Base-by-base conservation (phyloP, 2,113 vertebrate species). In the Eptatretus burgeri region DNA sequence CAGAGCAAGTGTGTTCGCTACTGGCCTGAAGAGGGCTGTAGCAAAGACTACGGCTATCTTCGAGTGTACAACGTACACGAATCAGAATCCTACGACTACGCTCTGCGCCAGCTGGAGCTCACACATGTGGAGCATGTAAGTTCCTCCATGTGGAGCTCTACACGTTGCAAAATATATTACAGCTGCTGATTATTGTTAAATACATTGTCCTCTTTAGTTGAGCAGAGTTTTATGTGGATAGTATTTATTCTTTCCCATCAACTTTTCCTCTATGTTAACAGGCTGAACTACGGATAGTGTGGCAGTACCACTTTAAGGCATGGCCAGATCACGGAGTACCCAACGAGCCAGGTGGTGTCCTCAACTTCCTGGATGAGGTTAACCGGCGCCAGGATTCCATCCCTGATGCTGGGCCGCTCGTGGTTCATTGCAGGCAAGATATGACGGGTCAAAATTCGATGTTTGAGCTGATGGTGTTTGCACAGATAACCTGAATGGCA, bases 321-420 rank as follows among this genome's bases (percentile, higher is more conserved):
- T 83, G 85, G 84, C 84, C 80, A 0, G 83, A 86, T 69, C 80
- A 84, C 0, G 81, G 83, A 0, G 85, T 86, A 17, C 83, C 82
- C 17, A 81, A 78, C 1, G 81, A 84, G 66, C 82, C 81, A 0
- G 77, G 79, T 1, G 81, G 79, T 0, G 80, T 83, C 13, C 76
- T 85, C 10, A 76, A 79, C 72, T 84, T 87, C 70, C 73, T 84
- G 63, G 79, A 83, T 62, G 77, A 83, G 71, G 78, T 82, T 69
- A 85, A 84, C 69, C 71, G 70, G 65, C 75, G 78, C 5, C 80
- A 85, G 70, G 71, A 71, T 20, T 70, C 74, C 68, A 73, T 79
- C 73, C 76, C 74, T 2, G 74, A 75, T 50, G 72, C 78, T 0
- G 82, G 83, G 51, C 83, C 80, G 5, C 79, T 81, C 17, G 68